phyloP scores from a whole-genome alignment of 2,113 vertebrate species.

The Pachycephala philippinensis region DNA sequence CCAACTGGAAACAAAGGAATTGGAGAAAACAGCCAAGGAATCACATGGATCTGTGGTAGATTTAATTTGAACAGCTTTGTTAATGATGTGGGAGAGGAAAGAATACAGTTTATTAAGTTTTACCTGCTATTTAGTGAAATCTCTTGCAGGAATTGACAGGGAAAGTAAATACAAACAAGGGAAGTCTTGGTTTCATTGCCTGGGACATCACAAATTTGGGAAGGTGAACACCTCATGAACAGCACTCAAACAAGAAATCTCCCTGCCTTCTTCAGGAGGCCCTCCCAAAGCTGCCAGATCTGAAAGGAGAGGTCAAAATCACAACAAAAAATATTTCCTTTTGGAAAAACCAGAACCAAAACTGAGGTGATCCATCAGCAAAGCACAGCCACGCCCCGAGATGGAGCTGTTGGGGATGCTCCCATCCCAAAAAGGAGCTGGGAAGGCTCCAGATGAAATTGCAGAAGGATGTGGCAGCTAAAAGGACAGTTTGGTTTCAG shows the following conservation, averaged over 20 bases:
- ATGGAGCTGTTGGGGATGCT: not conserved
- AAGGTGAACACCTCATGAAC: not conserved
- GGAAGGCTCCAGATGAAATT: not conserved
- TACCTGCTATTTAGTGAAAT: not conserved
- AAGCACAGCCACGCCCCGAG: not conserved
- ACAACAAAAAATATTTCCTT: fast-evolving
- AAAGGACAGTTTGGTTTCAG: not conserved
- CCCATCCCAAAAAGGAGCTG: not conserved
- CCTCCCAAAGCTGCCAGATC: not conserved
- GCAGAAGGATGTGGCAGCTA: not conserved
- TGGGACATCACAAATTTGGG: not conserved
- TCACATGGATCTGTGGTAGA: not conserved
- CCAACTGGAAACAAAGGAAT: not conserved
- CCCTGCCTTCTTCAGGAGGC: not conserved
- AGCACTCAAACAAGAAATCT: not conserved
- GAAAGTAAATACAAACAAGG: not conserved
- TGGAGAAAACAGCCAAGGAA: not conserved
- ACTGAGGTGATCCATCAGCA: not conserved
- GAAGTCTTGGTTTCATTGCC: not conserved
- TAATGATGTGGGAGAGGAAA: not conserved
- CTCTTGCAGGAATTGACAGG: not conserved
- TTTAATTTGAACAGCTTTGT: not conserved
- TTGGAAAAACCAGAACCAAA: not conserved
- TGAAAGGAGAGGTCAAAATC: not conserved
- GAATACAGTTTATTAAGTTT: not conserved